Percentiles rank a stretch among this genome's conserved stretches.
Evolutionary conservation across 2,888 invertebrate genomes (phyloP).

Genomic region (Limnephilus lunatus): DNA sequence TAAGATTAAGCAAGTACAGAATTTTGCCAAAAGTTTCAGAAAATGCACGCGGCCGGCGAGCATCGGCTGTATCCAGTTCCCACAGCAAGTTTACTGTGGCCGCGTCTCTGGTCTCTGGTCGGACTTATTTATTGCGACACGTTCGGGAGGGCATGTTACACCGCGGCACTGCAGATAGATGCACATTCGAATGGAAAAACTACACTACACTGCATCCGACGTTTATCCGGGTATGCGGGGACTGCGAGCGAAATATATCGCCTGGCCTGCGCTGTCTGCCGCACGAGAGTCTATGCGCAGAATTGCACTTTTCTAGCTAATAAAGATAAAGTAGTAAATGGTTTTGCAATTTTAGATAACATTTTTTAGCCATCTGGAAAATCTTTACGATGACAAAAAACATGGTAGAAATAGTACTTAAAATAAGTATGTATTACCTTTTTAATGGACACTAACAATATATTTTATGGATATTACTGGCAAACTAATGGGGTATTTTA

Average conservation of each 20-base stretch:
- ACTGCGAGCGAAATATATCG: constrained; percentile 11
- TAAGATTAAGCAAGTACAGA: neutral
- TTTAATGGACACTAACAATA: too few species aligned
- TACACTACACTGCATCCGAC: constrained; percentile 30
- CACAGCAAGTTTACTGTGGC: neutral
- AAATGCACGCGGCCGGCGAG: neutral
- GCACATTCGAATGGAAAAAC: constrained; percentile 41
- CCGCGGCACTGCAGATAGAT: constrained; percentile 18
- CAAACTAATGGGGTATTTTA: too few species aligned
- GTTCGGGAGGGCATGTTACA: constrained; percentile 43
- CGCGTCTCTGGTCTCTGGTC: neutral
- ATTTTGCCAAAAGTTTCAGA: constrained; percentile 22
- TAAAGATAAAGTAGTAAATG: neutral
- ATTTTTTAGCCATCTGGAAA: too few species aligned
- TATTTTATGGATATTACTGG: too few species aligned
- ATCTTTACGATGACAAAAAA: too few species aligned
- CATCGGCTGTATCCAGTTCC: constrained; percentile 4
- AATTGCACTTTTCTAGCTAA: neutral
- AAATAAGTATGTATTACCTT: too few species aligned
- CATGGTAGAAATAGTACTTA: too few species aligned
- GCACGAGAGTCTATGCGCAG: neutral
- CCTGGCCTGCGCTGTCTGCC: neutral
- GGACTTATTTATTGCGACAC: constrained; percentile 51
- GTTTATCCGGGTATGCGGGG: constrained; percentile 41
- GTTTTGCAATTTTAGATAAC: neutral